Evolutionary conservation across 1,140 invertebrate genomes (phyloP).

Genomic region (Lutraria rhynchaena): DNA sequence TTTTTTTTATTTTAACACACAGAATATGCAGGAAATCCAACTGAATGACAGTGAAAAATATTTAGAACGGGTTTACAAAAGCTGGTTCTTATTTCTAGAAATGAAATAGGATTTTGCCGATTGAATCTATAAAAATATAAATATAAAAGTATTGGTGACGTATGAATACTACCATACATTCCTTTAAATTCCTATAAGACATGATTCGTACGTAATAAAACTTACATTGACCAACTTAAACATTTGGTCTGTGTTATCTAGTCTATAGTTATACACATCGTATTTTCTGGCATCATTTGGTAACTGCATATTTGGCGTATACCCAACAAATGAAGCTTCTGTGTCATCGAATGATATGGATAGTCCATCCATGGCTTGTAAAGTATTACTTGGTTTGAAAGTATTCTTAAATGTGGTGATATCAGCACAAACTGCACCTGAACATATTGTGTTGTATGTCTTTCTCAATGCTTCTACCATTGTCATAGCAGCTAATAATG

Average conservation of each 20-base stretch:
- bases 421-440: neutral
- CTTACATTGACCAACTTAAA: slow-evolving; percentile 12
- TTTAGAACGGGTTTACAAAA: too few relatives aligned
- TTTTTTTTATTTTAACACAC: too few relatives aligned
- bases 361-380: neutral
- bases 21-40: too few relatives aligned
- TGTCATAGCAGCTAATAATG: neutral
- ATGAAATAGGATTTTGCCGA: too few relatives aligned
- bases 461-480: slow-evolving; percentile 17
- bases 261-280: slow-evolving; percentile 12
- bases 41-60: too few relatives aligned
- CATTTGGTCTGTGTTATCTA: neutral
- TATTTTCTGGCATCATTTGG: neutral
- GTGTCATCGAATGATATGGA: neutral
- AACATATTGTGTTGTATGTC: neutral
- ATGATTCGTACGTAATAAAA: too few relatives aligned
- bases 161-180: too few relatives aligned
- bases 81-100: too few relatives aligned
- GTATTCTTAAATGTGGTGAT: neutral
- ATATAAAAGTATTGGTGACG: too few relatives aligned
- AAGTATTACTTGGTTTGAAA: slow-evolving; percentile 1
- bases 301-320: neutral
- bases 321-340: neutral
- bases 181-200: too few relatives aligned
- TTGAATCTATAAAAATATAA: too few relatives aligned